Percentiles rank a stretch among this genome's conserved stretches.
Conservation (phyloP, 2,888 invertebrate genomes). For the Drosophila koepferae region DNA sequence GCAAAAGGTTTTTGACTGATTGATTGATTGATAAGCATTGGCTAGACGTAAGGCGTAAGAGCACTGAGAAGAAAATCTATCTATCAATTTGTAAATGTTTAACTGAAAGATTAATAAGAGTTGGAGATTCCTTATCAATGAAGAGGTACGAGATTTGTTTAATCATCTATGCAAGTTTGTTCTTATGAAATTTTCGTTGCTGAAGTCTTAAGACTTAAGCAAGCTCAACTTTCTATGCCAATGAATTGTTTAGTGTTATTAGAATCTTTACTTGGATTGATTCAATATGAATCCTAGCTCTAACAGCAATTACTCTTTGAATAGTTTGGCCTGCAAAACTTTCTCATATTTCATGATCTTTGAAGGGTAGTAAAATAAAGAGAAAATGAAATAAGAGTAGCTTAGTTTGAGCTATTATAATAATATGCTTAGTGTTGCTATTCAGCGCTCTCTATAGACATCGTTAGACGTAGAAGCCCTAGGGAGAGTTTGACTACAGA, state of each 20-base stretch:
- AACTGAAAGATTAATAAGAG: background rate
- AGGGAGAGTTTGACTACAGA: conserved; percentile 21
- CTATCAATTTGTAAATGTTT: background rate
- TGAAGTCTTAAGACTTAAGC: background rate
- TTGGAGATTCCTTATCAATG: too few relatives aligned
- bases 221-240: background rate
- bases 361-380: background rate
- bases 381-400: background rate
- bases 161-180: background rate
- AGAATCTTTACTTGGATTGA: too few relatives aligned
- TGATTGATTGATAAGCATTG: conserved; percentile 2
- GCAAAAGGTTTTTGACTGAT: background rate
- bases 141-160: background rate
- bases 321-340: background rate
- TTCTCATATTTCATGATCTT: background rate
- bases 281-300: too few relatives aligned
- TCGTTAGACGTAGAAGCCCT: conserved; percentile 17
- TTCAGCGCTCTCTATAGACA: conserved; percentile 22
- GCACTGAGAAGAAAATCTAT: background rate
- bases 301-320: background rate
- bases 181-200: too few relatives aligned
- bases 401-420: background rate
- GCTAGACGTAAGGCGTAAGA: background rate
- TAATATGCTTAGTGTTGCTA: conserved; percentile 24
- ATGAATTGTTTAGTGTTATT: too few relatives aligned